phyloP scores from a whole-genome alignment of 2,797 vertebrate species.

The Trichosurus vulpecula region DNA sequence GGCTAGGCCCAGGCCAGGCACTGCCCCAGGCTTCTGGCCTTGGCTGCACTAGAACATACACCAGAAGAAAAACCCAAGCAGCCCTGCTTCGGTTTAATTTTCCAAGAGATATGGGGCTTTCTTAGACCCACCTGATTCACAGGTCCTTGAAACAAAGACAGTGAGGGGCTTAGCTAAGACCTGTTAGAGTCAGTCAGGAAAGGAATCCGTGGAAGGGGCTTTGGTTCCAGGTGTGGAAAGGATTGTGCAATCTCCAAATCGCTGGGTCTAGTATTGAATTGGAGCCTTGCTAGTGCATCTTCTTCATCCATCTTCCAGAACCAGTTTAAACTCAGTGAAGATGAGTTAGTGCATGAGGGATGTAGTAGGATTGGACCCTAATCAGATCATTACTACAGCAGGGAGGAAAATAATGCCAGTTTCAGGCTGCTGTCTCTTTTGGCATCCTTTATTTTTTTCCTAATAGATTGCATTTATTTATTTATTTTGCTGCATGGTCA shows the following conservation, averaged over 20 bases:
- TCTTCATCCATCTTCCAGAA: conserved; percentile 29
- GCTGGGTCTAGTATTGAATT: background rate
- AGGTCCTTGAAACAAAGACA: background rate
- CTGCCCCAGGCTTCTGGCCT: background rate
- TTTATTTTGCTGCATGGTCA: background rate
- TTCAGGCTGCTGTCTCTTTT: conserved; percentile 57
- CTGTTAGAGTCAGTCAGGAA: background rate
- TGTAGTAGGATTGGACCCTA: conserved; percentile 66
- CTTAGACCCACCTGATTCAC: background rate
- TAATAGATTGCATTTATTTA: conserved; percentile 58
- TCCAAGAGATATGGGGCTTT: background rate
- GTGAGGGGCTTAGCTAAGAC: background rate
- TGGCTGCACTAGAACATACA: background rate
- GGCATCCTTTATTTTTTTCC: conserved; percentile 48
- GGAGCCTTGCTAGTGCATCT: background rate
- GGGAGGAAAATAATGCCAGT: conserved; percentile 45
- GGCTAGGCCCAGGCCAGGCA: background rate
- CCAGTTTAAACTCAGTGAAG: conserved; percentile 37
- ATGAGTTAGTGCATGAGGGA: conserved; percentile 69
- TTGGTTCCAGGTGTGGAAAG: conserved; percentile 1
- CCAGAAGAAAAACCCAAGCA: background rate
- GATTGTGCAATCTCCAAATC: background rate
- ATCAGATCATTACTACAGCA: conserved; percentile 75
- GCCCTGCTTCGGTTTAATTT: background rate
- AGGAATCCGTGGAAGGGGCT: background rate